Base-by-base conservation (phyloP, 2,113 vertebrate genomes). In the Rhabdornis inornatus region DNA sequence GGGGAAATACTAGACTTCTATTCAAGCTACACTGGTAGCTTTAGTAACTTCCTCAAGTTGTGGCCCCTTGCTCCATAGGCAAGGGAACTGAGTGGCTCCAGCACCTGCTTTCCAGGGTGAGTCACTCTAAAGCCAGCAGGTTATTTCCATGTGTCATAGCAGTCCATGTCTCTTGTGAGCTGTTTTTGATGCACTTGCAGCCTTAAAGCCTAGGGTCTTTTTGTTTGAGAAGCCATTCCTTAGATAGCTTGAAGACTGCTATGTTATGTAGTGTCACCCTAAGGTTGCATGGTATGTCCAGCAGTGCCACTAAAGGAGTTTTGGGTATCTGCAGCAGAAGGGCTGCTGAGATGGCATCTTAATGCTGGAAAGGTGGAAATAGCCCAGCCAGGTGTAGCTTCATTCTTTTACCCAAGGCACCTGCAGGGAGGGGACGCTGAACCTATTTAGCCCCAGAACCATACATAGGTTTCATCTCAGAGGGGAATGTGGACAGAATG, bases 281-380 rank as follows among this genome's bases (percentile, higher is more conserved):
- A 9, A 55, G 18, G 25, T 19, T 42, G 25, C 3, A 0, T 3
- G 11, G 9, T 30, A 7, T 9, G 13, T 27, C 27, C 37, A 30
- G 53, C 10, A 72, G 53, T 33, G 64, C 14, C 40, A 52, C 33
- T 47, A 6, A 52, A 47, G 20, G 15, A 25, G 4, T 12, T 24
- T 3, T 47, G 21, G 15, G 30, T 42, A 15, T 30, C 55, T 2
- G 0, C 10, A 63, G 22, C 2, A 6, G 24, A 49, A 49, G 25
- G 16, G 11, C 44, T 66, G n/a, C 21, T 39, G 39, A 63, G 88
- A n/a, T 2, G 44, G 2, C 12, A 49, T 37, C 37, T 21, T 27
- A 27, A 10, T 45, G 17, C 22, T 66, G 57, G 15, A 20, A 66
- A 11, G 31, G 4, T 49, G 21, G 31, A 75, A 78, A 55, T 4